phyloP scores from a whole-genome alignment of 2,797 vertebrate species.

The Strix occidentalis region DNA sequence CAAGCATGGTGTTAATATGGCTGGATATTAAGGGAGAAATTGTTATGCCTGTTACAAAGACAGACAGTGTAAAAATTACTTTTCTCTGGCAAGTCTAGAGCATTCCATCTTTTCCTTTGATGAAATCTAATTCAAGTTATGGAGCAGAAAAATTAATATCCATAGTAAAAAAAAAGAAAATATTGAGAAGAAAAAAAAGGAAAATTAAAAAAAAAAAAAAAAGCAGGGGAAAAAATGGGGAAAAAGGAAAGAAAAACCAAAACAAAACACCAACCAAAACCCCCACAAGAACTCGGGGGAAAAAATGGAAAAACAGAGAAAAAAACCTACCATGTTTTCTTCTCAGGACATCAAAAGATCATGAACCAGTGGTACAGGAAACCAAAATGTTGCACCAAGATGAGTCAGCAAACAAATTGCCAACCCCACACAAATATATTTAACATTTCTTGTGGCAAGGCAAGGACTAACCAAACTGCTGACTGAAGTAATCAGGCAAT shows the following conservation, averaged over 20 bases:
- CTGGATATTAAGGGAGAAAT: background rate
- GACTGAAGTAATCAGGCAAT: background rate
- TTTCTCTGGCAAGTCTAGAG: background rate
- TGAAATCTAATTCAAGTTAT: background rate
- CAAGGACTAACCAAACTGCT: background rate
- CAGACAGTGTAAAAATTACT: background rate
- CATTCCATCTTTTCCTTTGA: background rate
- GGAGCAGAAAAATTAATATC: background rate
- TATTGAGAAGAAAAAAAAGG: background rate
- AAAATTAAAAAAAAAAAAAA: background rate
- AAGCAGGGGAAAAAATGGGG: too few species aligned
- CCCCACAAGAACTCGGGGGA: fast-evolving
- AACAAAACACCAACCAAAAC: background rate
- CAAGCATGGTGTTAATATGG: background rate
- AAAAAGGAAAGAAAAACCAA: fast-evolving
- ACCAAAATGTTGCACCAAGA: background rate
- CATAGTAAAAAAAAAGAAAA: background rate
- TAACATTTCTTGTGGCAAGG: background rate
- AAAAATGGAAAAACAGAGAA: background rate
- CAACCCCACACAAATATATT: background rate
- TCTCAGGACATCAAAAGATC: background rate
- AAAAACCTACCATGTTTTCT: background rate
- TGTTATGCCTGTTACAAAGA: background rate
- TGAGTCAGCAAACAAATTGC: background rate
- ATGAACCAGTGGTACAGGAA: background rate